Conservation (phyloP, 2,888 invertebrate genomes). For the Sphaeridia pumilis region DNA sequence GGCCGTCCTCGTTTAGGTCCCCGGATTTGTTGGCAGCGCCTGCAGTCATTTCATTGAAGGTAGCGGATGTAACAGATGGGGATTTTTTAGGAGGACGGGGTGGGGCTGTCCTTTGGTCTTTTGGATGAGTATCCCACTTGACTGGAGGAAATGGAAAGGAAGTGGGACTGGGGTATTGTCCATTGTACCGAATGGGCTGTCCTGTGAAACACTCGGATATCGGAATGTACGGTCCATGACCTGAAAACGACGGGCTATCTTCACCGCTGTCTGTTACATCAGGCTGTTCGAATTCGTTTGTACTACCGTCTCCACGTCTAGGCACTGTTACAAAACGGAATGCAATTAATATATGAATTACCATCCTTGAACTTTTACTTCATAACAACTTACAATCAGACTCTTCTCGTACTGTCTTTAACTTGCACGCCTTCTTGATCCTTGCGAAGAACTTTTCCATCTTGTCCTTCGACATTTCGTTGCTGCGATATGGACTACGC, state of each 20-base stretch:
- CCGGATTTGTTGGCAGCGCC: background rate
- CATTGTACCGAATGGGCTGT: constrained; percentile 37
- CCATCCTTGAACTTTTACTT: background rate
- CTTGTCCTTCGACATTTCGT: background rate
- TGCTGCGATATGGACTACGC: too few species aligned
- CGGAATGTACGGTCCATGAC: constrained; percentile 68
- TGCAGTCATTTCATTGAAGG: background rate
- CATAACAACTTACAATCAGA: constrained; percentile 14
- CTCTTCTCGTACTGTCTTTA: constrained; percentile 32
- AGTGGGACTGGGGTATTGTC: constrained; percentile 26
- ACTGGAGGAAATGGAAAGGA: constrained; percentile 35
- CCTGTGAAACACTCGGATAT: constrained; percentile 88
- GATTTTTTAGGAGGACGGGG: constrained; percentile 34
- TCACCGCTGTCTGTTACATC: constrained; percentile 29
- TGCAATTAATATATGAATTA: background rate
- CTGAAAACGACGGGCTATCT: constrained; percentile 35
- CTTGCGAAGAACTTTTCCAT: background rate
- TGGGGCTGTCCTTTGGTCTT: constrained; percentile 19
- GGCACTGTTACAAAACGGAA: constrained; percentile 17
- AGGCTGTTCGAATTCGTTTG: constrained; percentile 8
- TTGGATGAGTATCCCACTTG: constrained; percentile 35
- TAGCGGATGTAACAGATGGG: background rate
- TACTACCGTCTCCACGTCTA: constrained; percentile 20
- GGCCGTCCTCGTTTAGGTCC: constrained; percentile 30
- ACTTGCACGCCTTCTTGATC: background rate